Evolutionary conservation across 2,113 vertebrate genomes (phyloP).

Genomic region (Lipotes vexillifer): DNA sequence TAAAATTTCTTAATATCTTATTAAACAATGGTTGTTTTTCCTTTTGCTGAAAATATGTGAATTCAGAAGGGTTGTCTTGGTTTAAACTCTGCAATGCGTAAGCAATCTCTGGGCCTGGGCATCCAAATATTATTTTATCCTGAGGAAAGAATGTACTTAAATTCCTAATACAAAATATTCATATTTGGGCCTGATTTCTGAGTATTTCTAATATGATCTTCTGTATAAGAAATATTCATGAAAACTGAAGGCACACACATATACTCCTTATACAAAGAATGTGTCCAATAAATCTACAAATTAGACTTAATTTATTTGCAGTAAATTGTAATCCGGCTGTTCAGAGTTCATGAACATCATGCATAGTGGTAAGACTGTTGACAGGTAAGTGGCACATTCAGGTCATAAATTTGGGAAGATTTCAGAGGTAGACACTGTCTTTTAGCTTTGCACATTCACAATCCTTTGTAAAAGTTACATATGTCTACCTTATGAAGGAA

Average conservation of each 20-base stretch:
- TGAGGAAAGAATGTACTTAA: neutral
- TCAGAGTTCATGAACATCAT: neutral
- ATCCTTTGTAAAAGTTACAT: neutral
- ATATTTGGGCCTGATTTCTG: neutral
- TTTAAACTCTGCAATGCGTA: neutral
- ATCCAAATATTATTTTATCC: neutral
- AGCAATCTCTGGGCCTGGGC: neutral
- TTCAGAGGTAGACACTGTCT: neutral
- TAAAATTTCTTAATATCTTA: constrained; percentile 26
- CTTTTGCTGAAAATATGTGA: neutral
- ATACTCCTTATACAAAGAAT: neutral
- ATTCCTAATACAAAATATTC: neutral
- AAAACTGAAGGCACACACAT: neutral
- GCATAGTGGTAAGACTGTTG: neutral
- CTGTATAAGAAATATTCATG: neutral
- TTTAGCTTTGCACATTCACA: neutral
- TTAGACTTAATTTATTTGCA: neutral
- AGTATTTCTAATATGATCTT: neutral
- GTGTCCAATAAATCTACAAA: neutral
- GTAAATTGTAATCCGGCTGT: neutral
- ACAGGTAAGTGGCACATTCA: neutral
- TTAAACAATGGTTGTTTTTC: constrained; percentile 40
- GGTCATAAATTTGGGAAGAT: neutral
- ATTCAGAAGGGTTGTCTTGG: neutral
- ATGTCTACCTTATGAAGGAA: neutral